phyloP scores from a whole-genome alignment of 2,888 invertebrate genomes.

The Sphaerophoria rueppellii region DNA sequence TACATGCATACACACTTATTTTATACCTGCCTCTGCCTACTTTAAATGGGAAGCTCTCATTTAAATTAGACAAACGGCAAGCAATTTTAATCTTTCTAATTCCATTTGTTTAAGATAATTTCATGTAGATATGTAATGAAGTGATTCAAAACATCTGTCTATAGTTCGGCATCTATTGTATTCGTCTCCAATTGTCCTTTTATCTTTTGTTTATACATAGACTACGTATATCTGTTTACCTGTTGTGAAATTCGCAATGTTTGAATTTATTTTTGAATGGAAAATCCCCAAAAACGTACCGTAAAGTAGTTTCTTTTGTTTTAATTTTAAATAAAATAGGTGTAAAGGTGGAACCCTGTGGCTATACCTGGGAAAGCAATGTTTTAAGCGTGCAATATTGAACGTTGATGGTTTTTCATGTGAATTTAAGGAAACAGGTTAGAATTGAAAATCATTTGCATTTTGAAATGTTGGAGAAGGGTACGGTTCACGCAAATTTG shows the following conservation, averaged over 20 bases:
- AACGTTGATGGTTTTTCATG: no score
- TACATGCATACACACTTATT: background rate
- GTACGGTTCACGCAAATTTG: no score
- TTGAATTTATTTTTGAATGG: background rate
- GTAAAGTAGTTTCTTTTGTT: conserved; percentile 23
- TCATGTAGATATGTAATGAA: background rate
- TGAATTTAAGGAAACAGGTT: no score
- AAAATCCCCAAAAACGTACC: conserved; percentile 1
- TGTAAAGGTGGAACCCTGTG: conserved; percentile 23
- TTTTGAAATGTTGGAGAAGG: no score
- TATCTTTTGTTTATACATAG: background rate
- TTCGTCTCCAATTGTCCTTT: background rate
- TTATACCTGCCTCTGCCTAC: background rate
- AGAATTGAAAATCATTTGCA: no score
- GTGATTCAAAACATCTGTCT: conserved; percentile 22
- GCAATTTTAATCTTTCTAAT: conserved; percentile 28
- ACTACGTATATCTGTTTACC: conserved; percentile 7
- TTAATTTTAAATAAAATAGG: conserved; percentile 2
- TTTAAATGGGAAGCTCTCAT: conserved; percentile 1
- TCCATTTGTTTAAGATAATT: background rate
- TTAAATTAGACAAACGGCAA: conserved; percentile 19
- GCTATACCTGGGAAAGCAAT: background rate
- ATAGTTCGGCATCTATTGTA: background rate
- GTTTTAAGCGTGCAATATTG: no score
- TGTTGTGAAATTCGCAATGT: background rate